Base-by-base conservation (phyloP, 1,140 invertebrate species). In the Stegodyphus mimosarum region DNA sequence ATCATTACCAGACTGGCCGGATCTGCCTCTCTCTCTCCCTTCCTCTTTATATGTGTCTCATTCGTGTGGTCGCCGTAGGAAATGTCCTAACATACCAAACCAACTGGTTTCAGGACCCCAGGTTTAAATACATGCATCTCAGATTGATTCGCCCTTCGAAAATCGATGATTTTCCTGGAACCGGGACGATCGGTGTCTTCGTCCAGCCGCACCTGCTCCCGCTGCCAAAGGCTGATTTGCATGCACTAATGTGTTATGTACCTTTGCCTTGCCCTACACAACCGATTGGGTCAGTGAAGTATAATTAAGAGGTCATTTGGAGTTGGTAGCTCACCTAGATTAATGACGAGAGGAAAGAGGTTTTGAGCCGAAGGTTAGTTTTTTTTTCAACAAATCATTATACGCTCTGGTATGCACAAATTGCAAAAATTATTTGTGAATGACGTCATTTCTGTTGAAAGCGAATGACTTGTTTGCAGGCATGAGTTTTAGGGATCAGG, bases 81-180 rank as follows among this genome's bases (percentile, higher is more conserved):
- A 48, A 49, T 49, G 50, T 33, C 69, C 69, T 18, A 15, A 49
- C 69, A 70, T 70, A 70, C 69, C 50, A 70, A 70, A 33, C 69
- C 69, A 70, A 15, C 11, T 33, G 67, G 33, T 33, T 33, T 33
- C 33, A 33, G 33, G 33, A 33, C 33, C 33, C 33, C 3, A 1
- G 33, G 33, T 33, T 63, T 63, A 63, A 63, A 11, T 63, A 10
- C 60, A n/a, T 11, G 60, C 60, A n/a, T 11, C 33, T n/a, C 60
- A 63, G 10, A 63, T 63, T 63, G 60, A 63, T 63, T n/a, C n/a
- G 60, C 4, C 60, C 60, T 63, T 63, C 60, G n/a, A 63, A 64
- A 76, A 76, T 76, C 74, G 60, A 76, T 76, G 72, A 52, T 76
- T 64, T 70, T 73, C 74, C 60, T 5, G 18, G 74, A 76, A 76